These are phyloP conservation scores for Musca vetustissima DNA, from an alignment of 1,140 invertebrate species.

Conservation along the genomic window DNA sequence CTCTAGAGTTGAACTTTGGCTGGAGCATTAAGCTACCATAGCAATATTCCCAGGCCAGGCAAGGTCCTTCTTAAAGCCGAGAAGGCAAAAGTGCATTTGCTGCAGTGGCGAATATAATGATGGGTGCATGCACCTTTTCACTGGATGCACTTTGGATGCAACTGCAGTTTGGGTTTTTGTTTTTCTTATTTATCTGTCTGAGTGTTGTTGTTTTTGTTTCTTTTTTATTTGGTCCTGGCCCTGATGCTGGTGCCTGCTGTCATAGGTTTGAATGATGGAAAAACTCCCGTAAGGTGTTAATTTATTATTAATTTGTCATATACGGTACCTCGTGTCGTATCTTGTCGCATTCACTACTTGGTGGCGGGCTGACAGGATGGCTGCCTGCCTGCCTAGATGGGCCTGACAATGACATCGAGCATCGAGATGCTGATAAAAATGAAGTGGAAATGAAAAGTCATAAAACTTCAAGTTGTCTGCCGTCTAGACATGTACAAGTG, in stretches of 20 bases:
- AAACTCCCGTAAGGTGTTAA: conserved; percentile 22
- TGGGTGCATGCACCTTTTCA: not conserved
- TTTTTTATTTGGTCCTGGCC: not conserved
- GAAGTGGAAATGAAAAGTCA: conserved; percentile 1
- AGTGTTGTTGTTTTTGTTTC: not conserved
- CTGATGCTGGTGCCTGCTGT: not conserved
- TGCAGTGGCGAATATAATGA: too few relatives aligned
- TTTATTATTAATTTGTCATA: conserved; percentile 25
- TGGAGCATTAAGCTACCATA: too few relatives aligned
- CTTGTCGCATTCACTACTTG: too few relatives aligned
- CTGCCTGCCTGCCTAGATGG: too few relatives aligned
- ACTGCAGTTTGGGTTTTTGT: not conserved
- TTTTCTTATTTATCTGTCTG: not conserved
- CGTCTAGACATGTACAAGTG: conserved; percentile 21
- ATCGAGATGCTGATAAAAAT: not conserved
- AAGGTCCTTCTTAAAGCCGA: too few relatives aligned
- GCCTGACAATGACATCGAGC: too few relatives aligned
- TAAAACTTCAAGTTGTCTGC: conserved; percentile 22
- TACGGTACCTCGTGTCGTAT: not conserved
- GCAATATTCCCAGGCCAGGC: too few relatives aligned
- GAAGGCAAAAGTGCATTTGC: too few relatives aligned
- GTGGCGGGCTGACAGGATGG: too few relatives aligned
- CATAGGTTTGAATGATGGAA: not conserved
- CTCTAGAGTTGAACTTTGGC: too few relatives aligned
- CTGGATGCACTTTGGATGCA: not conserved